Percentiles rank a stretch among this genome's conserved stretches.
Evolutionary conservation across 92 coral and sea anemone genomes (phyloP).

Genomic region (Actinostola sp.): DNA sequence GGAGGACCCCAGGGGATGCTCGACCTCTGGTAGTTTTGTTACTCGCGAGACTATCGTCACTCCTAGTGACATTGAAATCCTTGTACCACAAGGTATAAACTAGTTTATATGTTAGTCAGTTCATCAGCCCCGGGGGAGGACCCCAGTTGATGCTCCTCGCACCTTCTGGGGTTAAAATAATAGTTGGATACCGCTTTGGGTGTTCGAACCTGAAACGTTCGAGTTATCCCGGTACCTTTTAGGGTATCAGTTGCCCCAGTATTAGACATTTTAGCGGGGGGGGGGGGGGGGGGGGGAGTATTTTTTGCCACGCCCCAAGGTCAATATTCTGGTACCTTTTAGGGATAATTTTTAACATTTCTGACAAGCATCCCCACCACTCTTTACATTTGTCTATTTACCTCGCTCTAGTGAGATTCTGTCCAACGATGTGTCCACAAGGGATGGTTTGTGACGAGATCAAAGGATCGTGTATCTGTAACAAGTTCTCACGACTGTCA

Average conservation of each 20-base stretch:
- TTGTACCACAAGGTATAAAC: constrained; percentile 23
- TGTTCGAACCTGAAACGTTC: too few species aligned
- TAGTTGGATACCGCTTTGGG: too few species aligned
- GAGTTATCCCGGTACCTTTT: too few species aligned
- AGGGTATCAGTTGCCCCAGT: too few species aligned
- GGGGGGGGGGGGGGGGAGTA: too few species aligned
- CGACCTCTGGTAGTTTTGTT: constrained; percentile 11
- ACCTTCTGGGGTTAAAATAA: too few species aligned
- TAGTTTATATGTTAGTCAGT: neutral
- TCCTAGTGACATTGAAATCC: constrained; percentile 27
- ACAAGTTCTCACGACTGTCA: constrained; percentile 10
- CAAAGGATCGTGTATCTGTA: constrained; percentile 24
- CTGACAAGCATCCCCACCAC: too few species aligned
- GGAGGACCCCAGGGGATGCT: neutral
- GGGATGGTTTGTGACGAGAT: constrained; percentile 17
- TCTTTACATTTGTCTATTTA: neutral
- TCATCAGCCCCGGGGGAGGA: neutral
- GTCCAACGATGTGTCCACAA: constrained; percentile 24
- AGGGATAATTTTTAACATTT: too few species aligned
- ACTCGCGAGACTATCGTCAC: neutral
- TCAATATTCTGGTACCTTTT: too few species aligned
- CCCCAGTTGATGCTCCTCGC: neutral
- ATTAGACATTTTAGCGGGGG: too few species aligned
- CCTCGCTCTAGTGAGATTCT: neutral
- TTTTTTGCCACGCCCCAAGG: too few species aligned